Evolutionary conservation across 2,113 vertebrate species (phyloP).

Genomic region (Cisticola juncidis): DNA sequence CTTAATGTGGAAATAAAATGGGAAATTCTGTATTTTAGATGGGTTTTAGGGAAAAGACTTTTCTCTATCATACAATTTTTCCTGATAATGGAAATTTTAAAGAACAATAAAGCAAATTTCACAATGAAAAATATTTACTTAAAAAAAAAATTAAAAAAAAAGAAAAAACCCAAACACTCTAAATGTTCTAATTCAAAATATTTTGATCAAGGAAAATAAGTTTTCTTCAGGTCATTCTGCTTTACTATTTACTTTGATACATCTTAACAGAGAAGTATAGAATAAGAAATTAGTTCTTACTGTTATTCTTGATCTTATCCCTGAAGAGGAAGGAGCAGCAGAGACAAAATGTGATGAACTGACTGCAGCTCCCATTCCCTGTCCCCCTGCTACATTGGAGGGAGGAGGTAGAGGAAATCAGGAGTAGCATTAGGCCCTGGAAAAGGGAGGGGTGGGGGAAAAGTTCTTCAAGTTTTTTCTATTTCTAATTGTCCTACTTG

Average conservation of each 20-base stretch:
- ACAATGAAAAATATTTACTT: neutral
- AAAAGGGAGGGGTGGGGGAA: neutral
- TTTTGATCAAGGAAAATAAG: neutral
- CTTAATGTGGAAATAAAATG: neutral
- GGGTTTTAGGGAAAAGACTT: neutral
- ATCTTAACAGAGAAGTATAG: neutral
- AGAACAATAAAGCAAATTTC: neutral
- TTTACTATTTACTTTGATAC: neutral
- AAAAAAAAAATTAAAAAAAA: neutral
- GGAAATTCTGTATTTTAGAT: neutral
- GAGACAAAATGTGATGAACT: neutral
- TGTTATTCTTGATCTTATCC: neutral
- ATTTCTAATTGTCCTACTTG: neutral
- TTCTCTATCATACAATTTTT: neutral
- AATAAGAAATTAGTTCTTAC: neutral
- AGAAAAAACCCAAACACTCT: neutral
- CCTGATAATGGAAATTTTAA: neutral
- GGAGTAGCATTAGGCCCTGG: neutral
- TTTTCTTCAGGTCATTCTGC: neutral
- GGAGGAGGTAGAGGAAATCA: neutral
- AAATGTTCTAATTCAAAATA: neutral
- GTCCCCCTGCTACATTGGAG: rapidly evolving
- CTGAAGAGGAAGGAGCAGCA: neutral
- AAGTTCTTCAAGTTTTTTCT: neutral
- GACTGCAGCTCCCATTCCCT: neutral